Evolutionary conservation across 2,113 vertebrate genomes (phyloP).

Genomic region (Psilopsiagon aurifrons): DNA sequence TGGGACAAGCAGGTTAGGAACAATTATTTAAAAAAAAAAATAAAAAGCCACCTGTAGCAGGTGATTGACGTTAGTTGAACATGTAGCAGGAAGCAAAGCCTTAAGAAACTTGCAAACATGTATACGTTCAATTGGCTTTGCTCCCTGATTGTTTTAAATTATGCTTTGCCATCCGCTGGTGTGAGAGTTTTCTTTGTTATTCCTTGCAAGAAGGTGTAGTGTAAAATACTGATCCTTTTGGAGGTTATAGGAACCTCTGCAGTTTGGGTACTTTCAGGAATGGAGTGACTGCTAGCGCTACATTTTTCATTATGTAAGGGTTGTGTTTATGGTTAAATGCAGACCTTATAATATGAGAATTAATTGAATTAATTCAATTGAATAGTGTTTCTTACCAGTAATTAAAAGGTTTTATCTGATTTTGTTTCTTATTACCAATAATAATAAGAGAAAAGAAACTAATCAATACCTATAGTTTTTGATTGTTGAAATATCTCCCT

Average conservation of each 20-base stretch:
- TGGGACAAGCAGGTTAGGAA: slow-evolving; percentile 46
- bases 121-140: not conserved
- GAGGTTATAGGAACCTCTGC: not conserved
- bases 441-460: not conserved
- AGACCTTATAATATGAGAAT: not conserved
- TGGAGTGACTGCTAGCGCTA: not conserved
- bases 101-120: not conserved
- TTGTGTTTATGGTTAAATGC: not conserved
- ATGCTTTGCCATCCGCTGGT: not conserved
- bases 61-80: not conserved
- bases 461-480: not conserved
- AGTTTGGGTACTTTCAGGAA: not conserved
- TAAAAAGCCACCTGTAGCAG: not conserved
- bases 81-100: not conserved
- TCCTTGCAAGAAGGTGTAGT: not conserved
- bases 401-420: not conserved
- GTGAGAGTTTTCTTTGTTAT: rapidly evolving
- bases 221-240: not conserved
- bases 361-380: not conserved
- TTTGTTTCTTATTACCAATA: not conserved
- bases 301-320: not conserved
- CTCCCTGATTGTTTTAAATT: not conserved
- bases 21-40: slow-evolving; percentile 38
- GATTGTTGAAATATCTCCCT: not conserved
- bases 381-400: not conserved